These are phyloP conservation scores for Drosophila kurseongensis DNA, from an alignment of 1,140 invertebrate species.

Conservation along the genomic window DNA sequence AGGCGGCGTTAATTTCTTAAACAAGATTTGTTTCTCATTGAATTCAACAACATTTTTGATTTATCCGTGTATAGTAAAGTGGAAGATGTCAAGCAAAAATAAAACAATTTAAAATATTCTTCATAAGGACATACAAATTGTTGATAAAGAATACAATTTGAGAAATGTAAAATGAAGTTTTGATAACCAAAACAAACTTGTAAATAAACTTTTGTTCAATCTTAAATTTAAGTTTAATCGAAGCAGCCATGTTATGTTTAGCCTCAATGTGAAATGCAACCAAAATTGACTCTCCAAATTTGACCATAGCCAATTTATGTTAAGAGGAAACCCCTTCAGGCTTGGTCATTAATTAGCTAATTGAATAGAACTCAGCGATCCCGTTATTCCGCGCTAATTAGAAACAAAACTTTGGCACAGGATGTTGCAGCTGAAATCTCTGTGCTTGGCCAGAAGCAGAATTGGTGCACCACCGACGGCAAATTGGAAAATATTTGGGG, in stretches of 20 bases:
- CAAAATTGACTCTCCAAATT: conserved; percentile 1
- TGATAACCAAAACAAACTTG: too few relatives aligned
- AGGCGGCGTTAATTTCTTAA: conserved; percentile 61
- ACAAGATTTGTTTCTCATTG: conserved; percentile 43
- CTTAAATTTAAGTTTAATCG: not conserved
- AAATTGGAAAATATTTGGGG: not conserved
- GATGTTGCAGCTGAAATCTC: conserved; percentile 21
- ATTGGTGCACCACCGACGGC: not conserved
- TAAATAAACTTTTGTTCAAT: too few relatives aligned
- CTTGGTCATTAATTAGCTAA: conserved; percentile 41
- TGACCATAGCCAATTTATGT: conserved; percentile 18
- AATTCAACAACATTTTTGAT: conserved; percentile 21
- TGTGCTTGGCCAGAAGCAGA: not conserved
- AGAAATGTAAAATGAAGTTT: not conserved
- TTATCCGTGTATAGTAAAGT: conserved; percentile 53
- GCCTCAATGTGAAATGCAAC: not conserved
- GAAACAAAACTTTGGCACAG: conserved; percentile 5
- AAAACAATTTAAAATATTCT: conserved; percentile 9
- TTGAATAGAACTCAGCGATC: conserved; percentile 36
- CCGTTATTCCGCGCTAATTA: conserved; percentile 30
- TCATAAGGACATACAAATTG: not conserved
- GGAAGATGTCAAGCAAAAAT: conserved; percentile 24
- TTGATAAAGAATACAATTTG: not conserved
- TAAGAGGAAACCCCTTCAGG: conserved; percentile 1
- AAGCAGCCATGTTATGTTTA: conserved; percentile 5